Evolutionary conservation across 2,797 vertebrate species (phyloP).

Genomic region (Anguilla pacifica): DNA sequence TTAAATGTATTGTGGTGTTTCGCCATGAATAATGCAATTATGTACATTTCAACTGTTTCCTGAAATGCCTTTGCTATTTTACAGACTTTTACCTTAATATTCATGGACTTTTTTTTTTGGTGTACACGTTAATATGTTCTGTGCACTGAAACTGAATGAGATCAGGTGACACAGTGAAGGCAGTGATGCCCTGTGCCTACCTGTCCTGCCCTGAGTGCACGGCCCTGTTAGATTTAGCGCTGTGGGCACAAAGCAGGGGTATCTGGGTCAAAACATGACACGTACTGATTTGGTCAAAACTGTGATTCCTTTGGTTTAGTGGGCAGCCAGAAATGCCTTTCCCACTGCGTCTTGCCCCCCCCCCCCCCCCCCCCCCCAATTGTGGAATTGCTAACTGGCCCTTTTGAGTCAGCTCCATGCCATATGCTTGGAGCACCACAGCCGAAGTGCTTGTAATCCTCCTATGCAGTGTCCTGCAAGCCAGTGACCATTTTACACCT

Average conservation of each 20-base stretch:
- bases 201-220: background rate
- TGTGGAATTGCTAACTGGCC: background rate
- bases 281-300: background rate
- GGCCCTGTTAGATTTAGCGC: background rate
- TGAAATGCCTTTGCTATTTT: no score
- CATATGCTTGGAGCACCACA: background rate
- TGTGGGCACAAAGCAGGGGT: background rate
- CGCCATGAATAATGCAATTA: no score
- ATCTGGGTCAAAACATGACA: background rate
- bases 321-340: background rate
- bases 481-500: background rate
- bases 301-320: background rate
- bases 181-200: background rate
- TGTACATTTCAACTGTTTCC: no score
- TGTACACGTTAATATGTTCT: background rate
- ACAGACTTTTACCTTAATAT: no score
- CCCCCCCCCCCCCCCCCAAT: background rate
- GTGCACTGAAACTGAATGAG: background rate
- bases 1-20: no score
- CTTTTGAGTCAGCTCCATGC: background rate
- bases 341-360: background rate
- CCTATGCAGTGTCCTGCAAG: background rate
- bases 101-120: no score
- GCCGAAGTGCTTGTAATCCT: background rate
- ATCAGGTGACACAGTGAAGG: background rate